Evolutionary conservation across 2,888 invertebrate species (phyloP), one percentile per base, ranked within the genome.

Genomic region (Malthinus seriepunctatus): DNA sequence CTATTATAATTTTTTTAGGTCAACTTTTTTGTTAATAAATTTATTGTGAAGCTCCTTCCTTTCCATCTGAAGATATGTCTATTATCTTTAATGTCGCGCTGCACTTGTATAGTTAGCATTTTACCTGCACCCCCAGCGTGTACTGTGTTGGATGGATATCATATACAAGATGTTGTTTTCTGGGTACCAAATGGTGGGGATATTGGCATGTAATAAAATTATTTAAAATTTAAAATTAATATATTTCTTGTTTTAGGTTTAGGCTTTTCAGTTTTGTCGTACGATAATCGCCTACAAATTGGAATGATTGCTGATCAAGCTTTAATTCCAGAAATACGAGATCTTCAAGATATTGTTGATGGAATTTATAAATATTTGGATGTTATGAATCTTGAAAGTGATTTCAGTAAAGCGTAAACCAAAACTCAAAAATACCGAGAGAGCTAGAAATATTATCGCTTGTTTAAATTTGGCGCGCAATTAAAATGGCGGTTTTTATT

Each of bases 71-170:
- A 33, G 15, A 33, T 32, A 37, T 73, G 76, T 1, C 57, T 81
- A 9, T 69, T 83, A 10, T 76, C 33, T 82, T 82, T 63, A 74
- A 70, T 14, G 80, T 81, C n/a, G n/a, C n/a, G n/a, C 51, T 81
- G 82, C 15, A 82, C 83, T 0, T 68, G 83, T 70, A 79, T 80
- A 0, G 76, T 83, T 37, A 84, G 83, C 66, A 84, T 83, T 68
- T 72, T 84, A 66, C 80, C 80, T 0, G 84, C 84, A 1, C 83
- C 84, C 1, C 70, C 69, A 7, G 62, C 69, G 35, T 65, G 80
- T 5, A 75, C 71, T n/a, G 76, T 81, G 42, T 75, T 51, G n/a
- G 42, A 39, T 8, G 51, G 51, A 1, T 51, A 42, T 8, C 12
- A 31, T 6, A 69, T 84, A 38, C 78, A 79, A 54, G 79, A 80